A percentile compares a stretch with the other conserved stretches of the same genome.
Conservation (phyloP, 2,797 vertebrate genomes). For the Acomys russatus region DNA sequence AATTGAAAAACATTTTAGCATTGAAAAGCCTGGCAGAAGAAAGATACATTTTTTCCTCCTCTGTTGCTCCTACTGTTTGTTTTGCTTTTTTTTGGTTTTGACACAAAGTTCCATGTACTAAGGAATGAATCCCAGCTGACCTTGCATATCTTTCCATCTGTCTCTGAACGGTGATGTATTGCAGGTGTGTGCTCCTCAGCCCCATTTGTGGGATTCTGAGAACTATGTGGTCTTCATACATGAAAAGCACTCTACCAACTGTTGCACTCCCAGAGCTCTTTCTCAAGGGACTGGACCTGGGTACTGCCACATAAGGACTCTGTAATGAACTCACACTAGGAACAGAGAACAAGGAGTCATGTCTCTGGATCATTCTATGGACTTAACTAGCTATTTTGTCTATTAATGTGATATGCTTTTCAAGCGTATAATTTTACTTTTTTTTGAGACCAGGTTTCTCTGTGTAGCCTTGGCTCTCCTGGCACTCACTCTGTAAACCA, state of each 20-base stretch:
- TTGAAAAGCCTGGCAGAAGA: too few relatives aligned
- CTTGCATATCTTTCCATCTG: not conserved
- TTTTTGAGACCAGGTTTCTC: too few relatives aligned
- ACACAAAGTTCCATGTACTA: not conserved
- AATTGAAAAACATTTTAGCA: not conserved
- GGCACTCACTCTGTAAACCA: too few relatives aligned
- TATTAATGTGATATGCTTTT: not conserved
- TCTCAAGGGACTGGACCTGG: not conserved
- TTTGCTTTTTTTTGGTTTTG: not conserved
- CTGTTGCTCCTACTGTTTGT: not conserved
- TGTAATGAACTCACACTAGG: not conserved
- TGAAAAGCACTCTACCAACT: not conserved
- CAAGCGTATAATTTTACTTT: too few relatives aligned
- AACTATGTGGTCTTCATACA: not conserved
- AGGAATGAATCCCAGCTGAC: not conserved
- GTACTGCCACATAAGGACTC: not conserved
- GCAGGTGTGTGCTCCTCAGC: not conserved
- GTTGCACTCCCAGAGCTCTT: not conserved
- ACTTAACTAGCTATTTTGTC: not conserved
- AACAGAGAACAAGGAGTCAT: not conserved
- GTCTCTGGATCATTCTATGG: not conserved
- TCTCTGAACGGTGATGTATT: not conserved
- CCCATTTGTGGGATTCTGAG: not conserved
- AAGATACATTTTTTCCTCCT: not conserved
- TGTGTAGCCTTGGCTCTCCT: too few relatives aligned